Conservation (phyloP, 2,888 invertebrate genomes). For the Ariolimax columbianus region DNA sequence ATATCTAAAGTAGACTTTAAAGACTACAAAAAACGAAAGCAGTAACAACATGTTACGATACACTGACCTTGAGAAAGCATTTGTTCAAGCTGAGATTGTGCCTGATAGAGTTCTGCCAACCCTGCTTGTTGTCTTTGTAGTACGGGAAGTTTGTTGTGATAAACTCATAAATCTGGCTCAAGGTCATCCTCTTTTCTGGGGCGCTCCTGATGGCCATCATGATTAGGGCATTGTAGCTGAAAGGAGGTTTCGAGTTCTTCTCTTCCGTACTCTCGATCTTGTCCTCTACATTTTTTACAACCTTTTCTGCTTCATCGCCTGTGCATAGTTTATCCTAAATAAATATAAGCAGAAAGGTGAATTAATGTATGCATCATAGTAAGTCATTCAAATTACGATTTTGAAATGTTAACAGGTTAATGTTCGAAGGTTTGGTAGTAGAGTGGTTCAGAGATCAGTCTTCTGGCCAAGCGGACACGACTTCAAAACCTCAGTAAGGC, state of each 20-base stretch:
- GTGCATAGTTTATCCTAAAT: not conserved
- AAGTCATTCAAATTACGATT: too few relatives aligned
- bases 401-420: too few relatives aligned
- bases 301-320: not conserved
- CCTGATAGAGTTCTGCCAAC: constrained; percentile 99
- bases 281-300: not conserved
- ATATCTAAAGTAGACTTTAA: too few relatives aligned
- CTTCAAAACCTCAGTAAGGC: too few relatives aligned
- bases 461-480: too few relatives aligned
- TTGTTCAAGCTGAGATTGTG: constrained; percentile 98
- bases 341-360: too few relatives aligned
- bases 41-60: not conserved
- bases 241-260: constrained; percentile 88
- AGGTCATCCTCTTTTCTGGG: constrained; percentile 93
- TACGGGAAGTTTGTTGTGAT: constrained; percentile 99
- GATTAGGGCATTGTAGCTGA: constrained; percentile 98
- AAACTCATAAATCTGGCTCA: constrained; percentile 98
- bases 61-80: constrained; percentile 91
- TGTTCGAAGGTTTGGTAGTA: too few relatives aligned
- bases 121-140: constrained; percentile 97
- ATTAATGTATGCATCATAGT: too few relatives aligned
- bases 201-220: constrained; percentile 99
- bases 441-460: too few relatives aligned
- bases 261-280: constrained; percentile 2
- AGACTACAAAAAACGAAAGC: too few relatives aligned